These are phyloP conservation scores for Brachirus orientalis DNA, from an alignment of 2,113 vertebrate species.

Conservation along the genomic window DNA sequence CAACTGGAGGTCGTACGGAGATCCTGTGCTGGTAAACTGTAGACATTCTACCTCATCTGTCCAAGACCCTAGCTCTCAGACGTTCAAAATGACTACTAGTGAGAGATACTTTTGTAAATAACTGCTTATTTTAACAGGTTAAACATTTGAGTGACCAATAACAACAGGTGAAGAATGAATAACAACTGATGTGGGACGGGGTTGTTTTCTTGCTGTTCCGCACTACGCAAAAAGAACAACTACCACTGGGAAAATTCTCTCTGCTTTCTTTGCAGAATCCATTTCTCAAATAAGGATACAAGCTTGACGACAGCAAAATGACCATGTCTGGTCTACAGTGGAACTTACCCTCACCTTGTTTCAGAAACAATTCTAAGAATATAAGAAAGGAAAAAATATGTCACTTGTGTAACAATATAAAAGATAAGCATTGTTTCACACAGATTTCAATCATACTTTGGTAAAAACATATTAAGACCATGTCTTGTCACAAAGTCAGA, in stretches of 20 bases:
- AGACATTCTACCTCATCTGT: conserved; percentile 50
- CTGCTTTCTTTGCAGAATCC: conserved; percentile 19
- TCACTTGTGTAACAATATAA: too few species aligned
- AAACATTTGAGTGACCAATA: conserved; percentile 9
- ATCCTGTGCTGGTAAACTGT: conserved; percentile 25
- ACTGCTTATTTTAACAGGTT: conserved; percentile 31
- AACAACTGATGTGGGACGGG: conserved; percentile 25
- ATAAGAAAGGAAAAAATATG: not conserved
- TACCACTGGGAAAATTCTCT: conserved; percentile 17
- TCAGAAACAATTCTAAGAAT: conserved; percentile 40
- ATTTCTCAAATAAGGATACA: conserved; percentile 44
- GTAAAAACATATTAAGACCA: not conserved
- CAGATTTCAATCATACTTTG: too few species aligned
- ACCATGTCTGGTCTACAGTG: conserved; percentile 30
- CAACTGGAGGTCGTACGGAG: conserved; percentile 52
- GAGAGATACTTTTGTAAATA: conserved; percentile 33
- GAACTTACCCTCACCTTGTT: conserved; percentile 27
- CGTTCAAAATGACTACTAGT: conserved; percentile 5
- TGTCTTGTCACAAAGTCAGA: not conserved
- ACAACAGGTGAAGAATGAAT: conserved; percentile 31
- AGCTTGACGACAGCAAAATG: conserved; percentile 56
- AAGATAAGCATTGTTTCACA: too few species aligned
- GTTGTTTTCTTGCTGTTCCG: conserved; percentile 27
- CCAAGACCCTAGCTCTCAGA: conserved; percentile 37
- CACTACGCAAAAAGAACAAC: conserved; percentile 33